Conservation (phyloP, 2,113 vertebrate genomes). For the Montifringilla adamsi region DNA sequence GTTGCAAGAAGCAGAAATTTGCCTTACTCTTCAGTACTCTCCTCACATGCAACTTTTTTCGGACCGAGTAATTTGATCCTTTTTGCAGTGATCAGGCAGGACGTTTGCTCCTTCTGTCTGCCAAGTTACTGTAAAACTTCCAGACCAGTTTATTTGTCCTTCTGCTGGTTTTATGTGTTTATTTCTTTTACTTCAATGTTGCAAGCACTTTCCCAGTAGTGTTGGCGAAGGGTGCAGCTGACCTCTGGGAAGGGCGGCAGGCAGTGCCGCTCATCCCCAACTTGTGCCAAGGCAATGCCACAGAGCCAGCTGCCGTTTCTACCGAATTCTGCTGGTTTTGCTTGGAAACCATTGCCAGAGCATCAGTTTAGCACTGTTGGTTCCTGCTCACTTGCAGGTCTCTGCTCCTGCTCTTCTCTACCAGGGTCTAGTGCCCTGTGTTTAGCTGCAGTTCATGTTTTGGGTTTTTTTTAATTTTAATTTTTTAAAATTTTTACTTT, state of each 20-base stretch:
- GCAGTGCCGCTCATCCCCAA: neutral
- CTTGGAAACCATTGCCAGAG: neutral
- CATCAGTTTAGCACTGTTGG: neutral
- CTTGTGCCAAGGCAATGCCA: neutral
- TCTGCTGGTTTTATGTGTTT: neutral
- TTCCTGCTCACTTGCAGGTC: neutral
- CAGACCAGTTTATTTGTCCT: neutral
- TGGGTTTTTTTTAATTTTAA: neutral
- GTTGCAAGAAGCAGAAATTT: neutral
- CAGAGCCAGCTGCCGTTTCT: neutral
- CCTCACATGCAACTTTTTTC: neutral
- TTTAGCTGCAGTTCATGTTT: neutral
- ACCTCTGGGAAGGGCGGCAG: neutral
- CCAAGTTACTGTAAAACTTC: neutral
- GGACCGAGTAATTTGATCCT: neutral
- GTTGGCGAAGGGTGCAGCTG: neutral
- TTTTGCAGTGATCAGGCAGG: neutral
- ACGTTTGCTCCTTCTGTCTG: neutral
- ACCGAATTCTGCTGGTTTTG: neutral
- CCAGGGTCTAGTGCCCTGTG: rapidly evolving
- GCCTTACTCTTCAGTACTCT: neutral
- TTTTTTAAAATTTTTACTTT: neutral
- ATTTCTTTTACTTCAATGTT: neutral
- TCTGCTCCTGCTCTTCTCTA: neutral
- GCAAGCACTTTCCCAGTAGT: neutral